phyloP scores from a whole-genome alignment of 1,140 invertebrate genomes.

The Neoseiulus cucumeris region DNA sequence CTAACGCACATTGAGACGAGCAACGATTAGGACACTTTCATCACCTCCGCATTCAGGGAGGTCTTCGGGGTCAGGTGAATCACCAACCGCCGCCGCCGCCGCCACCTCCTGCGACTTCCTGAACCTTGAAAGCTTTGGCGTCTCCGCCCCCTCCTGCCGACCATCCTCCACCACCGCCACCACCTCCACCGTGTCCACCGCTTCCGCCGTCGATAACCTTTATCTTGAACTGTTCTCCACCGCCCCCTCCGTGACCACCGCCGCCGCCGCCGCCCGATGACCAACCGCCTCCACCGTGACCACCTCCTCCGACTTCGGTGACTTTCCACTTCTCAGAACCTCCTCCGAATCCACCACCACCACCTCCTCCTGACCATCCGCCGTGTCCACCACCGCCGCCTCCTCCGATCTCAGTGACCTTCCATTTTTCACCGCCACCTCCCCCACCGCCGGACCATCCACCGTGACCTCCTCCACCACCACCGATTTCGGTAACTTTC shows the following conservation, averaged over 20 bases:
- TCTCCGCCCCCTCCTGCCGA: neutral
- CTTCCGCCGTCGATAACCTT: neutral
- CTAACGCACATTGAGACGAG: too few relatives aligned
- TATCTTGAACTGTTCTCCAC: neutral
- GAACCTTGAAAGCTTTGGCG: conserved; percentile 7
- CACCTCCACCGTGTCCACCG: neutral
- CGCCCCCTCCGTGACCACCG: neutral
- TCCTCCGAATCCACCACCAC: neutral
- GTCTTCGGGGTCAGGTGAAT: too few relatives aligned
- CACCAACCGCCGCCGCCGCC: neutral
- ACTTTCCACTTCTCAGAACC: conserved; percentile 2
- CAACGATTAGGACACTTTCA: too few relatives aligned
- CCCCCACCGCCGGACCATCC: neutral
- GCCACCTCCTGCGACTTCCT: neutral
- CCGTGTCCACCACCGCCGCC: neutral
- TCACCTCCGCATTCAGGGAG: too few relatives aligned
- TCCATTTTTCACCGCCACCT: conserved; percentile 2
- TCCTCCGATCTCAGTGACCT: neutral
- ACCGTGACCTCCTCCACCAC: neutral
- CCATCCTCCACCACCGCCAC: neutral
- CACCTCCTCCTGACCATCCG: neutral
- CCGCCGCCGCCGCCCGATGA: neutral
- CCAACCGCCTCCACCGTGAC: neutral
- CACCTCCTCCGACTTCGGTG: neutral
- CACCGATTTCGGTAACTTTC: neutral